Conservation (phyloP, 2,888 invertebrate genomes). For the Perdita meconis region DNA sequence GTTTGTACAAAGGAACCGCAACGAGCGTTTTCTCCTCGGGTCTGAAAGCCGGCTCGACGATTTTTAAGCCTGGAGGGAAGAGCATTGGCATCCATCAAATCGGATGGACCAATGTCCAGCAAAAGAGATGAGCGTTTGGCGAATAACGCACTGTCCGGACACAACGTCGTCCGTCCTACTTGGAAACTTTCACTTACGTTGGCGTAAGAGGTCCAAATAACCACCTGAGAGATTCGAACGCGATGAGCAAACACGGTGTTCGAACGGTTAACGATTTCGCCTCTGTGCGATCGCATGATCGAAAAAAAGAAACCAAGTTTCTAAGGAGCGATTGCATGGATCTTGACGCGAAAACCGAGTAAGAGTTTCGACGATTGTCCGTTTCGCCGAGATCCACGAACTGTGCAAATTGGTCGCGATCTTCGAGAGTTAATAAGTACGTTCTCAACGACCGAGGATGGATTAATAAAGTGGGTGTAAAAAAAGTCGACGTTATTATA, state of each 20-base stretch:
- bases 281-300: too few species aligned
- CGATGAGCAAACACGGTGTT: slow-evolving; percentile 48
- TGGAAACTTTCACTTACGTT: slow-evolving; percentile 83
- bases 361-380: background rate
- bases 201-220: slow-evolving; percentile 82
- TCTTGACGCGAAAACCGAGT: background rate
- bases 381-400: background rate
- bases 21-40: slow-evolving; percentile 9
- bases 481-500: slow-evolving; percentile 32
- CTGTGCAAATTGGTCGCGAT: background rate
- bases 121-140: slow-evolving; percentile 78
- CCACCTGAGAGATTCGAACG: slow-evolving; percentile 59
- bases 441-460: background rate
- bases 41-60: slow-evolving; percentile 9
- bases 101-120: slow-evolving; percentile 45
- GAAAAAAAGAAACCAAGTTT: background rate
- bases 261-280: slow-evolving; percentile 41
- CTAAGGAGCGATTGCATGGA: background rate
- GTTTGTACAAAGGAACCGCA: slow-evolving; percentile 12
- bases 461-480: slow-evolving; percentile 14
- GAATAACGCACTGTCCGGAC: slow-evolving; percentile 75
- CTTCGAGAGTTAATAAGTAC: slow-evolving; percentile 1
- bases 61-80: slow-evolving; percentile 53
- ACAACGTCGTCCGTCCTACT: slow-evolving; percentile 82
- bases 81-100: slow-evolving; percentile 56